Base-by-base conservation (phyloP, 1,140 invertebrate species). In the Cydia splendana region DNA sequence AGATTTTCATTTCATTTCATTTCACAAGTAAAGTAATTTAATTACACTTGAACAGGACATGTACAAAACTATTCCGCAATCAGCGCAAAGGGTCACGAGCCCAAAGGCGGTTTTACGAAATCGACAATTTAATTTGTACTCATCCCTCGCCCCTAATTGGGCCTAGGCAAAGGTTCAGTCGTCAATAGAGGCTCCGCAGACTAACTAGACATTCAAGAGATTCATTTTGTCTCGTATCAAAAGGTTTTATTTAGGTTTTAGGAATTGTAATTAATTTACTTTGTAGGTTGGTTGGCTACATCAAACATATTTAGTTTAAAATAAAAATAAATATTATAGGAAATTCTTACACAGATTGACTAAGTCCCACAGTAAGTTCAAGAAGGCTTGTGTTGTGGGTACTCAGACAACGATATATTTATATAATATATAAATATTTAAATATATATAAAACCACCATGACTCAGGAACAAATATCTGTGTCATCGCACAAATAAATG, bases 121-220 rank as follows among this genome's bases (percentile, higher is more conserved):
- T 71, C 67, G 67, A 71, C 67, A 71, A 71, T 71, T 71, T 71
- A 71, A 71, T 71, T 71, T 71, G 67, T 67, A 13, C 15, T 71
- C 67, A 34, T 38, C 67, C 67, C 67, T 71, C 34, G 13, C 67
- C 67, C 67, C n/a, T 71, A 71, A 71, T 71, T 71, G 67, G 67
- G 67, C 67, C n/a, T 24, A 38, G 67, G 67, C 67, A 71, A 71
- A 38, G 67, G 30, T 42, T 45, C 30, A 4, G 6, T 42, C 67
- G 34, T 71, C 30, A 45, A 71, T 71, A 71, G 34, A 38, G 67
- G 13, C 34, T 38, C 67, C 30, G 4, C 65, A 34, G 67, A 42
- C 67, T 45, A 71, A 71, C 67, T 34, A 71, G 67, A 38, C 38
- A 42, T 71, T 71, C n/a, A 42, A 38, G 67, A 71, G 57, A 62